Evolutionary conservation across 1,140 invertebrate species (phyloP), one percentile per base, ranked within the genome.

Genomic region (Drosophila fuyamai): DNA sequence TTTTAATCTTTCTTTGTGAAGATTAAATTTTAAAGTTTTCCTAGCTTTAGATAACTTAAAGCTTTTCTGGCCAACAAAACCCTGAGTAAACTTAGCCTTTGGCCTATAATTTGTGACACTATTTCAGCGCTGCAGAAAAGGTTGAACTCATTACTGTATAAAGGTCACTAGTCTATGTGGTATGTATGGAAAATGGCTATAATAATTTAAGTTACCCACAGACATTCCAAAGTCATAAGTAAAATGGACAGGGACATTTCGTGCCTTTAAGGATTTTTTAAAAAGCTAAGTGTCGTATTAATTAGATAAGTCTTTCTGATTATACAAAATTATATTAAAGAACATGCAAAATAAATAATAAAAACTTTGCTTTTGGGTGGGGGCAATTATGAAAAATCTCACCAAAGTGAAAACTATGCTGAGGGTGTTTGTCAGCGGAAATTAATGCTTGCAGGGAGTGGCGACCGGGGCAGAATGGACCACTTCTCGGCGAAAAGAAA

Each of bases 301-400:
- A 6, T 55, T 38, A 58, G 16, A 16, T 14, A 7, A 41, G 32
- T 27, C 29, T 10, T 29, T 29, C 7, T 14, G 29, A 58, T 29
- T 54, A 6, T 5, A 60, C 16, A 18, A 35, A 60, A 43, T 63
- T 59, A 63, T 62, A 36, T 36, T 18, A 62, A 57, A 18, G 23
- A 58, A 62, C 13, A 9, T 12, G 16, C n/a, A 35, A 23, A 59
- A 43, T 38, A 62, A 60, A 41, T 58, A 41, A 55, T 38, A 60
- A 60, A 35, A 59, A 23, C 56, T n/a, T 27, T 36, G 16, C 35
- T 12, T 43, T 44, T 47, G 27, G 2, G 7, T 6, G 7, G 41
- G 10, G 62, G 66, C 68, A 72, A 71, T 72, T 72, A 72, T 72
- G 68, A 72, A 71, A 68, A 72, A 58, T 71, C 66, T 50, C 46